Evolutionary conservation across 2,797 vertebrate species (phyloP).

Genomic region (Enteromius argenteus): DNA sequence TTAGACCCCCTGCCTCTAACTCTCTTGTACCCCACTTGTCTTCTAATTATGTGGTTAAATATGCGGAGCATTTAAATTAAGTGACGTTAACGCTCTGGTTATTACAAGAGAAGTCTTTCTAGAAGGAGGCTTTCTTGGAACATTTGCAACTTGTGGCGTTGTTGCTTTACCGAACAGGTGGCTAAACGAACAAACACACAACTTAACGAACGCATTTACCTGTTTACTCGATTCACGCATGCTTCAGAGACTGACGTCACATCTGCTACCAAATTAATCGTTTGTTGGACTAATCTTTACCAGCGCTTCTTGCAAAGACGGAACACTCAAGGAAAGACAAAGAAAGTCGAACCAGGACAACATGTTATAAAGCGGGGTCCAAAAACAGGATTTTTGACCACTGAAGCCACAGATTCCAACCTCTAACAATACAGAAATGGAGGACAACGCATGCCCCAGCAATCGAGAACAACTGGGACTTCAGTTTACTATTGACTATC

Average conservation of each 20-base stretch:
- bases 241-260: conserved; percentile 43
- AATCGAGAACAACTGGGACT: conserved; percentile 74
- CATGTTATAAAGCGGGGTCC: conserved; percentile 18
- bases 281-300: conserved; percentile 25
- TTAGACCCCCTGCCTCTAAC: conserved; percentile 76
- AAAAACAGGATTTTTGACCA: not conserved
- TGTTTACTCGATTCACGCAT: conserved; percentile 15
- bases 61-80: conserved; percentile 73
- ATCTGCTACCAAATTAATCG: conserved; percentile 15
- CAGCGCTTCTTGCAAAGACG: conserved; percentile 8
- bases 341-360: not conserved
- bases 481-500: conserved; percentile 84
- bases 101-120: not conserved
- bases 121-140: not conserved
- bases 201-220: not conserved
- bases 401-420: not conserved
- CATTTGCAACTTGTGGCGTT: not conserved
- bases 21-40: conserved; percentile 72
- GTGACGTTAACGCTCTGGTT: conserved; percentile 57
- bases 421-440: conserved; percentile 63
- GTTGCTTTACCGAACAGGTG: not conserved
- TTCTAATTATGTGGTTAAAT: conserved; percentile 75
- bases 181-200: conserved; percentile 30
- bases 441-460: conserved; percentile 63
- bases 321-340: not conserved